A percentile compares a stretch with the other conserved stretches of the same genome.
Conservation (phyloP, 1,140 invertebrate species). For the Panulirus ornatus region DNA sequence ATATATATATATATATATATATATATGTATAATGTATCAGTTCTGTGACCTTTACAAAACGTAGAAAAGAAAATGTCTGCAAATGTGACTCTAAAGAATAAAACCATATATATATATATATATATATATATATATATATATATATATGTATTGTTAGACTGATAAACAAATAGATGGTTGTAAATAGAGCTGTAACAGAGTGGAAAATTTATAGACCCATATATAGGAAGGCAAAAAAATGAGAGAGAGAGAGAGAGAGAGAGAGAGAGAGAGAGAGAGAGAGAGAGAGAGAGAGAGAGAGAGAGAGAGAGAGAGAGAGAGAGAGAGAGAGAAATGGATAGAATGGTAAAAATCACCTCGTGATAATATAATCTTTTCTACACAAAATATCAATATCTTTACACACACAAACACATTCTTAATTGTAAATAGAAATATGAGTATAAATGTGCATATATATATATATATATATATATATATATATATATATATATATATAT, state of each 20-base stretch:
- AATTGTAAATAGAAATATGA: neutral
- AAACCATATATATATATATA: too few relatives aligned
- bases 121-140: too few relatives aligned
- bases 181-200: too few relatives aligned
- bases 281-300: neutral
- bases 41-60: too few relatives aligned
- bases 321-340: neutral
- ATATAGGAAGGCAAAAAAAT: neutral
- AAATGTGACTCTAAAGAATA: too few relatives aligned
- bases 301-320: neutral
- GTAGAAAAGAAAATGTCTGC: too few relatives aligned
- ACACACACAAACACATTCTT: neutral
- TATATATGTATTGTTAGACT: too few relatives aligned
- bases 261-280: neutral
- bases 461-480: neutral
- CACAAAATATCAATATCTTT: neutral
- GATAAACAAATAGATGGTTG: too few relatives aligned
- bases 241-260: slow-evolving; percentile 3
- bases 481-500: neutral
- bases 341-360: neutral
- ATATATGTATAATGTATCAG: too few relatives aligned
- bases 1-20: too few relatives aligned
- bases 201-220: too few relatives aligned
- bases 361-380: neutral
- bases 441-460: neutral